Conservation (phyloP, 1,140 invertebrate genomes). For the Epicauta chinensis region DNA sequence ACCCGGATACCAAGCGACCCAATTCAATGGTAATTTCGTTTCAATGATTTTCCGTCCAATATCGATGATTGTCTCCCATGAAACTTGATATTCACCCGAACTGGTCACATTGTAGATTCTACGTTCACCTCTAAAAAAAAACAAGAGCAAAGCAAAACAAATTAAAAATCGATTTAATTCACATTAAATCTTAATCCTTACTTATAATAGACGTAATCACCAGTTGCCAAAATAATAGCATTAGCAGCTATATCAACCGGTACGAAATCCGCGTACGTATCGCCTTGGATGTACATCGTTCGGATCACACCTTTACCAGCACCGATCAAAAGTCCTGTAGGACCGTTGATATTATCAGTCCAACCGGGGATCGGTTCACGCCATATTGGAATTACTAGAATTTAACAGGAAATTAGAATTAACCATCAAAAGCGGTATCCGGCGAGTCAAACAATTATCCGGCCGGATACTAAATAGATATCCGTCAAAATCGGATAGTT, state of each 20-base stretch:
- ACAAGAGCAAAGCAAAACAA: constrained; percentile 22
- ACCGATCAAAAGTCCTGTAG: constrained; percentile 67
- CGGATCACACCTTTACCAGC: constrained; percentile 76
- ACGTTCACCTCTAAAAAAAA: constrained; percentile 38
- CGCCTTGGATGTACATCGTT: constrained; percentile 71
- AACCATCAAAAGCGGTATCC: too few species aligned
- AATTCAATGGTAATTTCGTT: constrained; percentile 66
- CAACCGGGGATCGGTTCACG: constrained; percentile 72
- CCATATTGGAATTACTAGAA: constrained; percentile 63
- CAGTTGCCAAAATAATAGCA: constrained; percentile 63
- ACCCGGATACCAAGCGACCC: constrained; percentile 81
- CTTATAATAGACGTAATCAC: constrained; percentile 51
- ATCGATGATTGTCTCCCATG: constrained; percentile 77
- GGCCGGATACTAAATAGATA: too few species aligned
- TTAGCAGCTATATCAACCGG: constrained; percentile 78
- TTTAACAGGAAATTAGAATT: not conserved
- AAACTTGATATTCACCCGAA: constrained; percentile 72
- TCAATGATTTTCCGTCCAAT: constrained; percentile 71
- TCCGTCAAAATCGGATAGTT: too few species aligned
- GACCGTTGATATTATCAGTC: constrained; percentile 89
- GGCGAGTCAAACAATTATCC: too few species aligned
- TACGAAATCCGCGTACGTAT: constrained; percentile 72
- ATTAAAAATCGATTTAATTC: too few species aligned
- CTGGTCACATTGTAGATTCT: constrained; percentile 65
- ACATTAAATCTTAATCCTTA: constrained; percentile 22